Conservation (phyloP, 1,140 invertebrate species). For the Drosophila murphyi region DNA sequence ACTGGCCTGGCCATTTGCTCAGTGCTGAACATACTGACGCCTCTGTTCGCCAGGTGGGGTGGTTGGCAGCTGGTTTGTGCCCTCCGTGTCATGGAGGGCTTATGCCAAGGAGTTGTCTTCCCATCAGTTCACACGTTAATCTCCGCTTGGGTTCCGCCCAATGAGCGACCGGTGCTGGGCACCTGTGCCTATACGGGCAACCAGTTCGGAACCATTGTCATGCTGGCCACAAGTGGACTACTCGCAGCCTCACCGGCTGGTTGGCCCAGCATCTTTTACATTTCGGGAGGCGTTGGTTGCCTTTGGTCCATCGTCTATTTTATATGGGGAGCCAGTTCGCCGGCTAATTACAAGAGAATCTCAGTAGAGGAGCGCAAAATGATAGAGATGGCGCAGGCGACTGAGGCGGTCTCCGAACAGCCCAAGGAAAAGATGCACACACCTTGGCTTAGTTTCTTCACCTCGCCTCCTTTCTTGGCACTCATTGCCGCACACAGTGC, state of each 20-base stretch:
- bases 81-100: slow-evolving; percentile 90
- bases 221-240: slow-evolving; percentile 88
- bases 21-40: slow-evolving; percentile 85
- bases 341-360: slow-evolving; percentile 87
- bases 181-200: slow-evolving; percentile 87
- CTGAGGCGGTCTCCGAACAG: slow-evolving; percentile 34
- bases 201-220: slow-evolving; percentile 90
- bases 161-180: slow-evolving; percentile 86
- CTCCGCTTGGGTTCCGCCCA: slow-evolving; percentile 90
- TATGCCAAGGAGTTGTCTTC: slow-evolving; percentile 91
- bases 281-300: slow-evolving; percentile 88
- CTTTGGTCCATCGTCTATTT: slow-evolving; percentile 88
- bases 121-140: slow-evolving; percentile 92
- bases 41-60: slow-evolving; percentile 77
- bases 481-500: slow-evolving; percentile 93
- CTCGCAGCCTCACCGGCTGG: slow-evolving; percentile 88
- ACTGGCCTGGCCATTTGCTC: slow-evolving; percentile 85
- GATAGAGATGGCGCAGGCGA: slow-evolving; percentile 85
- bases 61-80: slow-evolving; percentile 87
- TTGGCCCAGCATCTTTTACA: slow-evolving; percentile 92
- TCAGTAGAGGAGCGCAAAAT: slow-evolving; percentile 87
- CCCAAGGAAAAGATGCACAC: slow-evolving; percentile 53
- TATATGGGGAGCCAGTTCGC: slow-evolving; percentile 88
- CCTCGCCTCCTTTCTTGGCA: slow-evolving; percentile 92
- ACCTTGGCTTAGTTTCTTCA: slow-evolving; percentile 91